Base-by-base conservation (phyloP, 2,113 vertebrate species). In the Semnornis frantzii region DNA sequence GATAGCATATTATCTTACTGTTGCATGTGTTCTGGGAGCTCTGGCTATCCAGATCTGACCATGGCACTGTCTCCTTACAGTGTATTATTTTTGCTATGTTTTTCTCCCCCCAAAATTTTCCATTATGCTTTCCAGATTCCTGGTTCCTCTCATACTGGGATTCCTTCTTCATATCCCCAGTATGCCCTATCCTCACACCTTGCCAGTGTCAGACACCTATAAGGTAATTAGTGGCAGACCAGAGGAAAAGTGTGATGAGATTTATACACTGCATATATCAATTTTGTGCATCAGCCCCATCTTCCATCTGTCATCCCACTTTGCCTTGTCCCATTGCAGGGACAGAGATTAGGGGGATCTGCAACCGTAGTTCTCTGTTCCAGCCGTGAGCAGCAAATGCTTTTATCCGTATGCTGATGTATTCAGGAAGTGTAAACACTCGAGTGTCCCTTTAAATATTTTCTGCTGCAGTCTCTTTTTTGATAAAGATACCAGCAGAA, bases 371-470 rank as follows among this genome's bases (percentile, higher is more conserved):
- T 28, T 75, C 10, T 6, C 3, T 34, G n/a, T 77, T 79, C 46
- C 76, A 82, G 46, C 63, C 66, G 39, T 2, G 1, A 87, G 72
- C 85, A 85, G 87, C 59, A 91, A 92, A 70, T 23, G 15, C 75
- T 90, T 90, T 80, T 68, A 77, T 80, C 50, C 44, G 3, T 64
- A 65, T 42, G 74, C 72, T 86, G 71, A 91, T 83, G 31, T 37
- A 70, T 59, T 68, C 91, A 93, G 87, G 87, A 85, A 91, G 31
- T 46, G n/a, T 57, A 81, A 93, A 60, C 64, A 77, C 68, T 84
- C 44, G 64, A 92, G 55, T 92, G 81, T 68, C 90, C 87, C 94
- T 95, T 94, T 88, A 94, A 94, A 94, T 92, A 90, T 90, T 94
- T 93, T 90, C 85, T 92, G 70, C 94, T 94, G 92, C 85, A 84